Evolutionary conservation across 2,113 vertebrate genomes (phyloP).

Genomic region (Lethenteron camtschaticum): DNA sequence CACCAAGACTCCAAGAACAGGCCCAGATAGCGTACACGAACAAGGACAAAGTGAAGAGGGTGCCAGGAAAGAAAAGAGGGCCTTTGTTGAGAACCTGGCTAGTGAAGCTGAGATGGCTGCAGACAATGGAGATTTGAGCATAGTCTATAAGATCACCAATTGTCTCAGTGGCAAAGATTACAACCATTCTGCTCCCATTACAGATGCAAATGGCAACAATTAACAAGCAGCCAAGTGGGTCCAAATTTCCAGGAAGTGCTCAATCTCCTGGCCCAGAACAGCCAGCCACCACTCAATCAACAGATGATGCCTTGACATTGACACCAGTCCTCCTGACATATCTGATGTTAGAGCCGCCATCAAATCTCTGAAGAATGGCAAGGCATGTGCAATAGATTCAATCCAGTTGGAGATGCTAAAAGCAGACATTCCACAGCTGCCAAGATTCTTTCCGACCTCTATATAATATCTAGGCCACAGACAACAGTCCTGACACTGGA

Average conservation of each 20-base stretch:
- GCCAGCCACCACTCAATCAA: not conserved
- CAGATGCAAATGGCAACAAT: slow-evolving; percentile 8
- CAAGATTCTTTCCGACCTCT: not conserved
- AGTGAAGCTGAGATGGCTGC: slow-evolving; percentile 7
- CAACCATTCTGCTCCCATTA: slow-evolving; percentile 7
- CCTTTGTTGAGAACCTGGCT: slow-evolving; percentile 8
- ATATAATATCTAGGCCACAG: too few relatives aligned
- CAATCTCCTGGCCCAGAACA: not conserved
- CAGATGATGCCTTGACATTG: not conserved
- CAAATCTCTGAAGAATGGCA: not conserved
- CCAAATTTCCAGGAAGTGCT: slow-evolving; percentile 9
- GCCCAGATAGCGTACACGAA: not conserved
- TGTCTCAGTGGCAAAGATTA: slow-evolving; percentile 7
- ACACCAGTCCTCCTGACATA: not conserved
- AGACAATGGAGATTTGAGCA: not conserved
- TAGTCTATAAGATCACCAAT: slow-evolving; percentile 9
- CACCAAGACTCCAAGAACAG: slow-evolving; percentile 5
- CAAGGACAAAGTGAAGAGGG: slow-evolving; percentile 10
- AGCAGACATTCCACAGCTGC: not conserved
- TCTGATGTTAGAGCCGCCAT: not conserved
- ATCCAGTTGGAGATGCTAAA: not conserved
- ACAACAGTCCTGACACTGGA: too few relatives aligned
- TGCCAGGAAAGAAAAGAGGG: slow-evolving; percentile 11
- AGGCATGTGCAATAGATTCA: not conserved
- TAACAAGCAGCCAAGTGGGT: slow-evolving; percentile 7